Percentiles rank a stretch among this genome's conserved stretches.
These are phyloP conservation scores for Gnatocerus cornutus DNA, from an alignment of 2,888 invertebrate species.

Conservation along the genomic window DNA sequence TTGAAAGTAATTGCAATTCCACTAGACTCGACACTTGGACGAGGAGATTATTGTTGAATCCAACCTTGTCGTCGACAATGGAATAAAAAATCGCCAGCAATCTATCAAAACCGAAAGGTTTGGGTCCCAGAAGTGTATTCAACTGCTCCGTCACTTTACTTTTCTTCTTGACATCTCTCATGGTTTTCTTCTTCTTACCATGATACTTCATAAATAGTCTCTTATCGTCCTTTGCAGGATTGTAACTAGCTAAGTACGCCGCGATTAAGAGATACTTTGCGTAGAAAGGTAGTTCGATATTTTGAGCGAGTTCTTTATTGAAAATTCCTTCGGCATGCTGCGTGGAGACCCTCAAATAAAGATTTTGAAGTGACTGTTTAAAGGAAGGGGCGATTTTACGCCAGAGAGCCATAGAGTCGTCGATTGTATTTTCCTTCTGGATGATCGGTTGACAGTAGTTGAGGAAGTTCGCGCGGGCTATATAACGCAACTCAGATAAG, in stretches of 20 bases:
- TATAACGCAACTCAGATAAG: slow-evolving; percentile 86
- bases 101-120: slow-evolving; percentile 71
- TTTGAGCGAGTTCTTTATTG: slow-evolving; percentile 73
- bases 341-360: slow-evolving; percentile 80
- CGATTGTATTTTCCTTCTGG: slow-evolving; percentile 76
- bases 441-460: slow-evolving; percentile 88
- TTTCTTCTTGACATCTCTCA: slow-evolving; percentile 76
- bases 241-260: slow-evolving; percentile 94
- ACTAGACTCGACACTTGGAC: slow-evolving; percentile 92
- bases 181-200: slow-evolving; percentile 80
- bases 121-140: slow-evolving; percentile 86
- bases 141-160: slow-evolving; percentile 75
- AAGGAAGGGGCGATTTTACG: slow-evolving; percentile 84
- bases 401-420: slow-evolving; percentile 85
- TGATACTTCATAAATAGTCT: slow-evolving; percentile 88
- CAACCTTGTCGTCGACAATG: slow-evolving; percentile 89
- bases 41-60: slow-evolving; percentile 89
- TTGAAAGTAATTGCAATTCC: slow-evolving; percentile 84
- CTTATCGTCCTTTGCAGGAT: slow-evolving; percentile 91
- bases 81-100: slow-evolving; percentile 71
- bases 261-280: slow-evolving; percentile 93
- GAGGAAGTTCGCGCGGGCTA: slow-evolving; percentile 84
- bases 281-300: slow-evolving; percentile 89
- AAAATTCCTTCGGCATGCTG: neutral
- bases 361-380: slow-evolving; percentile 82